phyloP scores from a whole-genome alignment of 2,113 vertebrate species.

The Forbesichthys papilliferus region DNA sequence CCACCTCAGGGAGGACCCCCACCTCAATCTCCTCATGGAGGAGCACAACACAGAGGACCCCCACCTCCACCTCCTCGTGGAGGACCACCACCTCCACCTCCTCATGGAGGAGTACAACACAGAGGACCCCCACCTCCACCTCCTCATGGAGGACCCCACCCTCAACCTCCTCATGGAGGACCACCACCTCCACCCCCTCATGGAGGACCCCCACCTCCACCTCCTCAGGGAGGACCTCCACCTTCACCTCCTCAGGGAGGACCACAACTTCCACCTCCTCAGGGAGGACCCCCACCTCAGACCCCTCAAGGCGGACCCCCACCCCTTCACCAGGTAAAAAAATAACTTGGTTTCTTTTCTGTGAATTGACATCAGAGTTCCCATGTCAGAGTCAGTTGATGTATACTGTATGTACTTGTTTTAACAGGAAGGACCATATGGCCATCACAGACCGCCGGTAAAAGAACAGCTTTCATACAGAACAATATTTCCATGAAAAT shows the following conservation, averaged over 20 bases:
- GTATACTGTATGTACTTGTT: not conserved
- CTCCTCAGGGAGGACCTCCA: not conserved
- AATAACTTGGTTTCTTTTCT: not conserved
- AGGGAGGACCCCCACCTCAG: not conserved
- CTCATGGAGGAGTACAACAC: too few relatives aligned
- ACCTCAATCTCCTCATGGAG: too few relatives aligned
- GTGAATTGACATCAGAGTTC: not conserved
- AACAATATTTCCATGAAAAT: not conserved
- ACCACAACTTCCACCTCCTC: not conserved
- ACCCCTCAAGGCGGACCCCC: not conserved
- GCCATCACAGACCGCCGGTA: slow-evolving; percentile 10
- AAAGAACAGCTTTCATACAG: not conserved
- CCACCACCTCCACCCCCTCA: not conserved
- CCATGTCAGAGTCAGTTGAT: not conserved
- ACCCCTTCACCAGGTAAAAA: not conserved
- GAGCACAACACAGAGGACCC: too few relatives aligned
- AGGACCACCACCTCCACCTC: too few relatives aligned
- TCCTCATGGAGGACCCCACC: not conserved
- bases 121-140: too few relatives aligned
- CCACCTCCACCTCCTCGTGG: too few relatives aligned
- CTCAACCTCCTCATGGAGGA: not conserved
- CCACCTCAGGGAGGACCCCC: not conserved
- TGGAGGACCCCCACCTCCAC: not conserved
- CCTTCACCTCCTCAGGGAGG: not conserved
- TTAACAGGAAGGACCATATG: slow-evolving; percentile 18